A percentile compares a stretch with the other conserved stretches of the same genome.
These are phyloP conservation scores for Augochlora pura DNA, from an alignment of 1,140 invertebrate genomes.

Conservation along the genomic window DNA sequence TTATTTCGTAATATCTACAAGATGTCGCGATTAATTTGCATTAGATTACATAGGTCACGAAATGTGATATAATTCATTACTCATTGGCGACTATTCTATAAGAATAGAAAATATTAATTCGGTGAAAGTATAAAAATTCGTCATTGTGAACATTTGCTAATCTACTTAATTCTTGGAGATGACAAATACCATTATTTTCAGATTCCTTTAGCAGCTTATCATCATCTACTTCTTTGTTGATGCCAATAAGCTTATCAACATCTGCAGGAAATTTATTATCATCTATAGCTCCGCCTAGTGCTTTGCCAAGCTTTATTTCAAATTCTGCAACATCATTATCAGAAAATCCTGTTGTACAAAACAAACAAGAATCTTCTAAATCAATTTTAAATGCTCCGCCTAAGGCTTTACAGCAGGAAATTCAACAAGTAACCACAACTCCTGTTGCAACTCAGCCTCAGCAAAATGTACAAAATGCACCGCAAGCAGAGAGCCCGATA, in stretches of 20 bases:
- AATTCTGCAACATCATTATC: conserved; percentile 40
- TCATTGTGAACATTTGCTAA: background rate
- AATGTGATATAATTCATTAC: background rate
- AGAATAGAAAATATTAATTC: background rate
- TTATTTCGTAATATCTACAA: background rate
- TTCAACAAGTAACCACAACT: background rate
- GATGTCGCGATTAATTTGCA: background rate
- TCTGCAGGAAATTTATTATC: conserved; percentile 73
- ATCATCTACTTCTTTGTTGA: conserved; percentile 65
- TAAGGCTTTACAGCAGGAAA: conserved; percentile 39
- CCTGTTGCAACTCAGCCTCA: background rate
- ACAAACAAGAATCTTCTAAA: conserved; percentile 42
- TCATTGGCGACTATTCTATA: background rate
- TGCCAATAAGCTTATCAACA: conserved; percentile 63
- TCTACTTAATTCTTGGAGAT: background rate
- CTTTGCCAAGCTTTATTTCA: conserved; percentile 78
- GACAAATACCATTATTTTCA: conserved; percentile 44
- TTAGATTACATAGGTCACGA: background rate
- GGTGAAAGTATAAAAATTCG: background rate
- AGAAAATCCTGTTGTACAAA: conserved; percentile 17
- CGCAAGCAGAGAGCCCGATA: conserved; percentile 34
- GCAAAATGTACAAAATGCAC: conserved; percentile 27
- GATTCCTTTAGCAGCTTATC: conserved; percentile 72
- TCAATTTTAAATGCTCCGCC: conserved; percentile 40
- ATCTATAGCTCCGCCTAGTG: conserved; percentile 78